A percentile compares a stretch with the other conserved stretches of the same genome.
Evolutionary conservation across 53 echinoderm and acorn worm species (phyloP).

Genomic region (Patiria pectinifera): DNA sequence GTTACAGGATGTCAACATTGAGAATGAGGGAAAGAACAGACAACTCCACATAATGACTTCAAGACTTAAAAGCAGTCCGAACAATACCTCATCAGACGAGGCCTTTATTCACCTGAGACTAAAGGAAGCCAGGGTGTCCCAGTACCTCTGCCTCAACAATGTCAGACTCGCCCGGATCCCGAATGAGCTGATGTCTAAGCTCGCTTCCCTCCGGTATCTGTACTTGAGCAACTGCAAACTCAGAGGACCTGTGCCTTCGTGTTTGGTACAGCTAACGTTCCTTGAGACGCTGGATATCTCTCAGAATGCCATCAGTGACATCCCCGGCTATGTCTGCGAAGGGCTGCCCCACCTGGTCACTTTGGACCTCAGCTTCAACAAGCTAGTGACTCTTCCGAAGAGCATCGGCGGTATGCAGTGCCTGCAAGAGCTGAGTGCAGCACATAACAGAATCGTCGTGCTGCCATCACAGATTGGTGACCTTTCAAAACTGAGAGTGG

Average conservation of each 20-base stretch:
- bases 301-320: conserved; percentile 43
- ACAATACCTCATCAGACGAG: conserved; percentile 18
- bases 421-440: conserved; percentile 27
- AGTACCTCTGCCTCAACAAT: conserved; percentile 27
- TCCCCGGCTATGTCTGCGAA: conserved; percentile 37
- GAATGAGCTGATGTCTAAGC: conserved; percentile 16
- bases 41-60: background rate
- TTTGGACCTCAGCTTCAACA: conserved; percentile 60
- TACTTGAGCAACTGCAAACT: conserved; percentile 62
- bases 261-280: conserved; percentile 7
- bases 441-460: conserved; percentile 50
- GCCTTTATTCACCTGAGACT: conserved; percentile 49
- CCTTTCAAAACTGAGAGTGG: conserved; percentile 10
- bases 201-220: conserved; percentile 49
- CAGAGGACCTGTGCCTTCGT: conserved; percentile 21
- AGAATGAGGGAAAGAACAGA: background rate
- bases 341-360: conserved; percentile 34
- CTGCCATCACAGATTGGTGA: conserved; percentile 44
- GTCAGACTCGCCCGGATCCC: conserved; percentile 41
- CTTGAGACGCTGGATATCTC: conserved; percentile 62
- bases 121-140: conserved; percentile 39
- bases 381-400: conserved; percentile 32
- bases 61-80: background rate
- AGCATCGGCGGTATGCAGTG: conserved; percentile 18
- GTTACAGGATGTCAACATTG: background rate